A percentile compares a stretch with the other conserved stretches of the same genome.
Conservation (phyloP, 92 coral and sea anemone genomes). For the Anthopleura xanthogrammica region DNA sequence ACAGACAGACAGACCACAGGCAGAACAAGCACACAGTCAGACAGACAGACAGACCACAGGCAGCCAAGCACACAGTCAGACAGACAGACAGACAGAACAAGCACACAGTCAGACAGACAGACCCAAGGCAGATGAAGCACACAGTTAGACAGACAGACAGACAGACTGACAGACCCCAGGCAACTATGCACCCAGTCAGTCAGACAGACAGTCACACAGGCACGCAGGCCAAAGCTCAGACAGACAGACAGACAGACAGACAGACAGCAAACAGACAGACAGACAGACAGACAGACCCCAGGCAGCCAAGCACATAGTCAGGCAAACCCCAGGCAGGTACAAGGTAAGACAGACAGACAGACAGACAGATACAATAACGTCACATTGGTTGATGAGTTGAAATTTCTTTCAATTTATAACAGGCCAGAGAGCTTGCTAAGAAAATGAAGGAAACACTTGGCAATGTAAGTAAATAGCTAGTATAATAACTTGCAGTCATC, state of each 20-base stretch:
- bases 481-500: neutral
- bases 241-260: too few relatives aligned
- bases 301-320: too few relatives aligned
- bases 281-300: neutral
- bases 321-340: too few relatives aligned
- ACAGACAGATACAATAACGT: too few relatives aligned
- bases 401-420: slow-evolving; percentile 5
- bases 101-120: too few relatives aligned
- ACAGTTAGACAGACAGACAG: neutral
- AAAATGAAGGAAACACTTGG: slow-evolving; percentile 48
- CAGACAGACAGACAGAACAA: too few relatives aligned
- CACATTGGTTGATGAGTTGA: too few relatives aligned
- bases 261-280: neutral
- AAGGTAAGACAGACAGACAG: too few relatives aligned
- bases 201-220: neutral
- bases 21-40: neutral
- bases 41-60: neutral
- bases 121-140: too few relatives aligned
- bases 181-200: neutral
- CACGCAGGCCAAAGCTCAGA: too few relatives aligned
- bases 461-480: slow-evolving; percentile 27
- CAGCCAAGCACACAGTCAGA: too few relatives aligned
- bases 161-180: neutral
- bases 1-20: neutral
- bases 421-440: slow-evolving; percentile 56